phyloP scores from a whole-genome alignment of 2,888 invertebrate genomes.

The Aspidiotus destructor region DNA sequence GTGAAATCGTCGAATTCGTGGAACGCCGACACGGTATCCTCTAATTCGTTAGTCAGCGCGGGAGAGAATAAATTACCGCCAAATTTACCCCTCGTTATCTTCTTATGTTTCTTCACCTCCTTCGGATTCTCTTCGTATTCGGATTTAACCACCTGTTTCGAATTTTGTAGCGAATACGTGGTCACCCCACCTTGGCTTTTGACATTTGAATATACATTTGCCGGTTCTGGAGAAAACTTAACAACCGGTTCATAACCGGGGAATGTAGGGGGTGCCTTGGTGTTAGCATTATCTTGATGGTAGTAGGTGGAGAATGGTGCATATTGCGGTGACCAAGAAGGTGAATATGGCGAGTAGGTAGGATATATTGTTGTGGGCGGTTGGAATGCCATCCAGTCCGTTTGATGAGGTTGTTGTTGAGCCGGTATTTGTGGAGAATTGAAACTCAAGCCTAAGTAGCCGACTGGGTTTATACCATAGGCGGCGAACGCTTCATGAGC shows the following conservation, averaged over 20 bases:
- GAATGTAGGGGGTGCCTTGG: neutral
- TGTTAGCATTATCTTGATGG: neutral
- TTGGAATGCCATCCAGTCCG: neutral
- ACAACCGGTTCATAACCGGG: neutral
- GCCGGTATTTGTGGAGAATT: neutral
- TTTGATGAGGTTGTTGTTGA: neutral
- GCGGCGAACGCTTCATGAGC: slow-evolving; percentile 1
- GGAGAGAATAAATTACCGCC: neutral
- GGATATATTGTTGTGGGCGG: too few species aligned
- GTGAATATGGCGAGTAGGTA: neutral
- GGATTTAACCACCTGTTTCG: neutral
- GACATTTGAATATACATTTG: neutral
- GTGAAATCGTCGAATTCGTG: neutral
- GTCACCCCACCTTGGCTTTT: neutral
- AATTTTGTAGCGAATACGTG: neutral
- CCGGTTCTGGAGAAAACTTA: neutral
- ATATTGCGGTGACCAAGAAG: neutral
- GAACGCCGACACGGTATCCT: neutral
- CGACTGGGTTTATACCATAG: neutral
- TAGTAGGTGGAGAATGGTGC: neutral
- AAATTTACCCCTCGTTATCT: neutral
- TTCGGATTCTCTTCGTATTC: slow-evolving; percentile 2
- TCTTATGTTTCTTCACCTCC: neutral
- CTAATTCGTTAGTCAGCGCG: neutral
- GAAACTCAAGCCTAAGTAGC: neutral